Conservation (phyloP, 2,888 invertebrate species). For the Drosophila pseudotalamancana region DNA sequence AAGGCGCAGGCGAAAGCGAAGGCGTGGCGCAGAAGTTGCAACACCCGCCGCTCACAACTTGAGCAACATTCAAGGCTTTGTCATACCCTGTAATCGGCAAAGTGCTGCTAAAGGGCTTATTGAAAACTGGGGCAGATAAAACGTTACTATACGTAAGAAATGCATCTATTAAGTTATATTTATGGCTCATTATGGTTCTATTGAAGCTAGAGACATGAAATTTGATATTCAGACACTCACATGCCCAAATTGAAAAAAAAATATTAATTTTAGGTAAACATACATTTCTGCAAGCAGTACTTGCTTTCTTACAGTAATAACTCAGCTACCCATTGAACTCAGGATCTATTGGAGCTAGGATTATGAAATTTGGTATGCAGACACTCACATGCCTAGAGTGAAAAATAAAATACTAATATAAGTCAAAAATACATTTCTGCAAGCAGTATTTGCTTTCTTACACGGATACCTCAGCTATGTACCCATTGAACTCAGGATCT, state of each 20-base stretch:
- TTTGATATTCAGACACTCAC: not conserved
- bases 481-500: not conserved
- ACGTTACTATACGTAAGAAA: no score
- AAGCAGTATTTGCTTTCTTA: no score
- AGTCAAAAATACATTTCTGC: no score
- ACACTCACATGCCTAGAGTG: no score
- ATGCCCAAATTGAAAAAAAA: not conserved
- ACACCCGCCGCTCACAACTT: not conserved
- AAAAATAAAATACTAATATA: no score
- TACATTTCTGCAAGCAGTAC: not conserved
- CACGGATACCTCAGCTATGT: not conserved
- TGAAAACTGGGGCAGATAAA: not conserved
- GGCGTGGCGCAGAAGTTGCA: slow-evolving; percentile 10
- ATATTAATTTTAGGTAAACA: not conserved
- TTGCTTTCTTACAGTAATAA: not conserved
- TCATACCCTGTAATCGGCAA: slow-evolving; percentile 1
- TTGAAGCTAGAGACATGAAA: not conserved
- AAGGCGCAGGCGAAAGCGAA: not conserved
- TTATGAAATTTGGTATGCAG: no score
- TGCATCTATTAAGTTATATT: not conserved
- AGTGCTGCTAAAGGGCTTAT: no score
- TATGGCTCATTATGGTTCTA: not conserved
- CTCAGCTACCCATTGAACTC: not conserved
- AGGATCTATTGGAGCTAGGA: no score
- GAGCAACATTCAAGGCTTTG: not conserved